A percentile compares a stretch with the other conserved stretches of the same genome.
Evolutionary conservation across 1,140 invertebrate species (phyloP).

Genomic region (Macrobrachium nipponense): DNA sequence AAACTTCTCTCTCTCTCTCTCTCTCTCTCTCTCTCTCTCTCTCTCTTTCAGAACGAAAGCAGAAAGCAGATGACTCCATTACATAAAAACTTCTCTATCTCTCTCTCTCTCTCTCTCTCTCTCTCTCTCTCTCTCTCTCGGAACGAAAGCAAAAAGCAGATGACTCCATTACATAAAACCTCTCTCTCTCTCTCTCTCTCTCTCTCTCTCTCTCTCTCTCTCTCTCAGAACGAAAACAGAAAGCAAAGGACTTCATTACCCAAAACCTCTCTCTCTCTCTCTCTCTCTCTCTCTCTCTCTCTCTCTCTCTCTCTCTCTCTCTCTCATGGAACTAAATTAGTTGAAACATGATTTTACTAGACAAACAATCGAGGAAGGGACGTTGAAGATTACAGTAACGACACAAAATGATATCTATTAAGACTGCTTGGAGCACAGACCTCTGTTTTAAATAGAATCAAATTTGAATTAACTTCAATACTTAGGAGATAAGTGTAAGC

Average conservation of each 20-base stretch:
- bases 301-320: conserved; percentile 14
- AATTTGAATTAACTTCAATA: too few species aligned
- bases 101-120: conserved; percentile 25
- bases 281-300: conserved; percentile 10
- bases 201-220: conserved; percentile 21
- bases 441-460: too few species aligned
- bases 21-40: conserved; percentile 24
- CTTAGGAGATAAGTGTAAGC: too few species aligned
- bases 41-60: too few species aligned
- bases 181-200: conserved; percentile 24
- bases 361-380: too few species aligned
- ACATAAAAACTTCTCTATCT: not conserved
- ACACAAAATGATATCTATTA: too few species aligned
- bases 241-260: not conserved
- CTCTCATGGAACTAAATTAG: not conserved
- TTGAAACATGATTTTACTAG: too few species aligned
- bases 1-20: conserved; percentile 13
- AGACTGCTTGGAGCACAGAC: too few species aligned
- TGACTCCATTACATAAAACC: not conserved
- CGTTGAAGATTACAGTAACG: too few species aligned
- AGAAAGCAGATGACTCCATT: too few species aligned
- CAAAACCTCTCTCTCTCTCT: conserved; percentile 4
- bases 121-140: conserved; percentile 11
- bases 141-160: too few species aligned
- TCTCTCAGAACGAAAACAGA: not conserved